Evolutionary conservation across 2,797 vertebrate species (phyloP), one percentile per base, ranked within the genome.

Genomic region (Lophotriccus pileatus): DNA sequence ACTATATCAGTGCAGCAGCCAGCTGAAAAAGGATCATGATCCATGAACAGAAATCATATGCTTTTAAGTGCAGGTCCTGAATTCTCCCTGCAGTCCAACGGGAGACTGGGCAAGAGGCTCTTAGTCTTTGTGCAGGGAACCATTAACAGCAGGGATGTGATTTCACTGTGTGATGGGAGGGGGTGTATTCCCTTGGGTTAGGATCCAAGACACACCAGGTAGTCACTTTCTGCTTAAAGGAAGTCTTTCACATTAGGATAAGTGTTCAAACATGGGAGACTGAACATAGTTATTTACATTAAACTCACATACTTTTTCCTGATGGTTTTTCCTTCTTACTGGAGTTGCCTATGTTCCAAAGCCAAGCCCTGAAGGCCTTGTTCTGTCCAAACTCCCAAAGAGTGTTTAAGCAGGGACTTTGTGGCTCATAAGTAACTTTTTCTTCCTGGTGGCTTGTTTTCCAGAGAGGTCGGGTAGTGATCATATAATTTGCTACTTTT

Each of bases 211-310:
- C 7, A 37, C 23, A 79, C 49, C 49, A 89, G 36, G 74, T 79
- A 91, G 63, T 77, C 62, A 72, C 56, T 89, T 93, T 82, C 79
- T 87, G 30, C 67, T 90, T 94, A 83, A 91, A 94, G 53, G 68
- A 93, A 81, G 44, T 68, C 77, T 95, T 94, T 91, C 70, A 90
- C 13, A 12, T 49, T 28, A 50, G 44, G 72, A 78, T 75, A 91
- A 84, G 25, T 81, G 41, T 77, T 95, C 44, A 93, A 70, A 88
- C 41, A 67, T 15, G 27, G 41, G 47, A 77, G 56, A 55, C 14
- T 22, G 46, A 87, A 94, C 68, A 70, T 82, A 93, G 84, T 82
- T 84, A 89, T 90, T 93, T 94, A 77, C 87, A 80, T 88, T 87
- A 96, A 93, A 70, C 59, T 91, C 59, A 36, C 14, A 21, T 52